Evolutionary conservation across 2,888 invertebrate genomes (phyloP), one percentile per base, ranked within the genome.

Genomic region (Atherix ibis): DNA sequence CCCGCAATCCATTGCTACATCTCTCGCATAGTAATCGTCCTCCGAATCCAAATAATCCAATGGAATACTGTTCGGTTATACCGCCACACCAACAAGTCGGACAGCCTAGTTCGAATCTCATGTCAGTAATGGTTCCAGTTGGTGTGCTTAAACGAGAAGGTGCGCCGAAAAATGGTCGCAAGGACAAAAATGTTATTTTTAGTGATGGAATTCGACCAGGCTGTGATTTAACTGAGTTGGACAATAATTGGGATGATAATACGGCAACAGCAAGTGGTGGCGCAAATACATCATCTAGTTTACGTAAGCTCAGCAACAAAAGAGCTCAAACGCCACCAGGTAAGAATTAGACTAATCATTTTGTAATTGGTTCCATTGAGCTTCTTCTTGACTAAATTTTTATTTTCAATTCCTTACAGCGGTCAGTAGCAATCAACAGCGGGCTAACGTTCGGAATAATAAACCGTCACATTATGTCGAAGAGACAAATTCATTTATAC

Each of bases 161-260:
- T 35, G 63, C 62, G 40, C 48, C 57, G 46, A 64, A 66, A 35
- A 53, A 51, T 45, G 48, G 48, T 0, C 63, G 67, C 32, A 75
- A 68, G 48, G 73, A 68, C 45, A 81, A 73, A 64, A 79, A 72
- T 46, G 87, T 87, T 30, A 84, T 85, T 72, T 87, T 87, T 54
- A 84, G 83, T 48, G 87, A 88, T 60, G 87, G 87, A 43, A 84
- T 88, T 50, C 68, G 83, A 38, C 87, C 87, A 24, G 83, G 87
- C 42, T 84, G 84, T 50, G 85, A 87, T 63, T 64, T 85, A 48
- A 80, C 82, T 37, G 80, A 80, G 56, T 66, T 81, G 43, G 81
- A 82, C 54, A 73, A 67, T 49, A 67, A 68, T 51, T 70, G 70
- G 68, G 63, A 64, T 44, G 65, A 65, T 45, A 37, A 33, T 10